Conservation (phyloP, 2,888 invertebrate genomes). For the Acrobasis suavella region DNA sequence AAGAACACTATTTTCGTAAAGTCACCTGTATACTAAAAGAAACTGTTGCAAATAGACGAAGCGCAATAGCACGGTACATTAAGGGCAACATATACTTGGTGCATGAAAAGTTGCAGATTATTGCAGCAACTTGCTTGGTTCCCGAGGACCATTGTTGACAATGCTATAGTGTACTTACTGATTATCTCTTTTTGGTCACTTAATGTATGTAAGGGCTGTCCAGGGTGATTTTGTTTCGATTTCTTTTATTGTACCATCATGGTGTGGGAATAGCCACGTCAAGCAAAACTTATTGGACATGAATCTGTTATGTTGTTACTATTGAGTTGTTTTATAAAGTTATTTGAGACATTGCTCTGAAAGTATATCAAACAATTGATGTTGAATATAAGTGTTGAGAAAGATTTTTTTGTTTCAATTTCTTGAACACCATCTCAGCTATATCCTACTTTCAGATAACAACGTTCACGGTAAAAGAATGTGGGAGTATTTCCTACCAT, state of each 20-base stretch:
- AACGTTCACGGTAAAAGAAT: no score
- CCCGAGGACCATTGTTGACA: not conserved
- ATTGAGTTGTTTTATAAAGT: not conserved
- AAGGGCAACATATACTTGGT: not conserved
- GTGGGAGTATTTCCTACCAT: no score
- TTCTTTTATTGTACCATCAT: not conserved
- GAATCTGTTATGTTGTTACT: not conserved
- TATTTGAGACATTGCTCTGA: not conserved
- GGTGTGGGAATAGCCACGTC: not conserved
- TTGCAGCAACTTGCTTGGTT: not conserved
- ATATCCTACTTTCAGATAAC: no score
- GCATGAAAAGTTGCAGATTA: not conserved
- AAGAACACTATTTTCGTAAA: not conserved
- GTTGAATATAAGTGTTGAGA: not conserved
- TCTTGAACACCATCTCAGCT: not conserved
- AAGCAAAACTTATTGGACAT: not conserved
- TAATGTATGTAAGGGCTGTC: not conserved
- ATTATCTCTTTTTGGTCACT: not conserved
- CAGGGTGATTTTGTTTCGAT: not conserved
- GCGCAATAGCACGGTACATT: not conserved
- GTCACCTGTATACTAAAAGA: not conserved
- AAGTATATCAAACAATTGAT: not conserved
- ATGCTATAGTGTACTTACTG: constrained; percentile 1
- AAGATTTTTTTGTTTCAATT: not conserved
- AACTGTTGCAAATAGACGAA: not conserved